phyloP scores from a whole-genome alignment of 2,113 vertebrate species.

The Myxocyprinus asiaticus region DNA sequence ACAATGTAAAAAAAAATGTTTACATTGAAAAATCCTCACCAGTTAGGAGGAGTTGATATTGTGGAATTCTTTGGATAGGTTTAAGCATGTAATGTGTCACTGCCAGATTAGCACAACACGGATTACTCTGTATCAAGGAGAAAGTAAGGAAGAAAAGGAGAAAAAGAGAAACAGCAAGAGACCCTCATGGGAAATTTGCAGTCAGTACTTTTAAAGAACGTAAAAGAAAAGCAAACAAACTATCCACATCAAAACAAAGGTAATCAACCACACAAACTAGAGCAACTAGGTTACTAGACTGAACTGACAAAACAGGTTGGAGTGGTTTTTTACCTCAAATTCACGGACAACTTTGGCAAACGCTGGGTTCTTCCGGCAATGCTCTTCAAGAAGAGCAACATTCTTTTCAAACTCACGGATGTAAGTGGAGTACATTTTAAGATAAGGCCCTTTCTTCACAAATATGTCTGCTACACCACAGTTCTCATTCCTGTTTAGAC shows the following conservation, averaged over 20 bases:
- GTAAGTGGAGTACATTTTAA: constrained; percentile 99
- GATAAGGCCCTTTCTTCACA: constrained; percentile 93
- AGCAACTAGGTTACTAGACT: background rate
- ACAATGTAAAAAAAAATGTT: too few species aligned
- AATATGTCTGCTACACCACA: constrained; percentile 92
- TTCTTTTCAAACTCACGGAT: constrained; percentile 98
- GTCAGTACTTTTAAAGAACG: background rate
- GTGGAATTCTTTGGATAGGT: constrained; percentile 96
- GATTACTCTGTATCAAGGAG: constrained; percentile 79
- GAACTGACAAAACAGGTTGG: constrained; percentile 56
- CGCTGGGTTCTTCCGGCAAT: constrained; percentile 85
- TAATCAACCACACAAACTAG: background rate
- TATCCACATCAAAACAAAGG: background rate
- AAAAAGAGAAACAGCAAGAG: background rate
- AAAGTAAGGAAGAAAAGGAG: background rate
- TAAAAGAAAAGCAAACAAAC: background rate
- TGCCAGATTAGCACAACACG: constrained; percentile 90
- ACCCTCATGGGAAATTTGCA: background rate
- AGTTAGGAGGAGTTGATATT: constrained; percentile 92
- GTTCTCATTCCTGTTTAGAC: constrained; percentile 81
- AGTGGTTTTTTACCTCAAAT: constrained; percentile 84
- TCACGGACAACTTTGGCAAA: constrained; percentile 86
- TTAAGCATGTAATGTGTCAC: constrained; percentile 96
- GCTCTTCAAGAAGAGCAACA: constrained; percentile 89
- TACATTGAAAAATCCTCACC: constrained; percentile 68